Conservation (phyloP, 2,113 vertebrate genomes). For the Xenopus borealis region DNA sequence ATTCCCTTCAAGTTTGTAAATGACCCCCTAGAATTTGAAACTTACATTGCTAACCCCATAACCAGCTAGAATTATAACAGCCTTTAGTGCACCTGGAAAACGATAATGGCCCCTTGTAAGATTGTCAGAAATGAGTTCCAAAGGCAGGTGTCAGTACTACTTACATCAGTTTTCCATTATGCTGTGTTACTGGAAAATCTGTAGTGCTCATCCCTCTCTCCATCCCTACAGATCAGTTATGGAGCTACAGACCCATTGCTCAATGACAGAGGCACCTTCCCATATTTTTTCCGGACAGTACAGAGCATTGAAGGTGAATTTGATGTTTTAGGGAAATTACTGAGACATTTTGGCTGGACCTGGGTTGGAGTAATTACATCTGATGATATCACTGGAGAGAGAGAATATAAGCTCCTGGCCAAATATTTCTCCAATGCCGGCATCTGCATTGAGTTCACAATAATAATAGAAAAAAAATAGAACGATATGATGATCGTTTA, state of each 20-base stretch:
- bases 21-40: no score
- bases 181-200: no score
- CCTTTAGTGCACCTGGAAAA: no score
- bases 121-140: no score
- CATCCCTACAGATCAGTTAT: conserved; percentile 11
- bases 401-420: neutral
- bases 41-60: no score
- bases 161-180: no score
- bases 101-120: no score
- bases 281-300: conserved; percentile 9
- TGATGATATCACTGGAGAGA: conserved; percentile 8
- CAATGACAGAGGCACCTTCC: neutral
- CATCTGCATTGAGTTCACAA: conserved; percentile 23
- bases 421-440: neutral
- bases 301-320: neutral
- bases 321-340: neutral
- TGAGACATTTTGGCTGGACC: conserved; percentile 15
- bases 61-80: no score
- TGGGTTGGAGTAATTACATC: conserved; percentile 22
- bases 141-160: no score
- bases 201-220: no score
- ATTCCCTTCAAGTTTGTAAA: no score
- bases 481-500: neutral
- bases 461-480: neutral
- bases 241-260: neutral